Evolutionary conservation across 2,888 invertebrate species (phyloP).

Genomic region (Lottia gigantea): DNA sequence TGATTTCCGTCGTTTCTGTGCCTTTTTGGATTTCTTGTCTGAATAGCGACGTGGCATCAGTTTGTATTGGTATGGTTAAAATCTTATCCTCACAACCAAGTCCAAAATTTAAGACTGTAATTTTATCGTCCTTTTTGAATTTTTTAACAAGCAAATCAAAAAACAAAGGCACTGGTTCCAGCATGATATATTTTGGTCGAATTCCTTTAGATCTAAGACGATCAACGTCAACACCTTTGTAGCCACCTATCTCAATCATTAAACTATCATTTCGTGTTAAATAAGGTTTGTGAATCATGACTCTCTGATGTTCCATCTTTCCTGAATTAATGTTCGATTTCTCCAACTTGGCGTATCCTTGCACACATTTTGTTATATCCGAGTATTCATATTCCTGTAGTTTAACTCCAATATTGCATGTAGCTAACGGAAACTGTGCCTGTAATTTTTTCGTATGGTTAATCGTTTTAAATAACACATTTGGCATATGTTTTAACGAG

Average conservation of each 20-base stretch:
- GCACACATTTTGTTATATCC: background rate
- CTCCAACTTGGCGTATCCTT: background rate
- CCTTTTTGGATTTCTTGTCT: background rate
- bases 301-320: background rate
- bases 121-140: constrained; percentile 9
- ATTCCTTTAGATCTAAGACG: constrained; percentile 3
- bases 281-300: background rate
- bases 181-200: constrained; percentile 12
- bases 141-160: constrained; percentile 5
- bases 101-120: constrained; percentile 20
- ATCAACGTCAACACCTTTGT: constrained; percentile 20
- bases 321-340: background rate
- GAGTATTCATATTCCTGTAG: background rate
- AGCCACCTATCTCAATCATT: constrained; percentile 20
- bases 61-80: constrained; percentile 2
- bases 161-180: constrained; percentile 21
- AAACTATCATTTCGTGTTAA: constrained; percentile 2
- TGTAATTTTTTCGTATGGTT: background rate
- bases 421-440: background rate
- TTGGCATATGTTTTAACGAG: too few relatives aligned
- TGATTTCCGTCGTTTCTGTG: background rate
- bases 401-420: background rate
- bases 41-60: constrained; percentile 19
- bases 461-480: background rate
- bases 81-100: constrained; percentile 15